Evolutionary conservation across 2,113 vertebrate genomes (phyloP).

Genomic region (Kryptolebias marmoratus): DNA sequence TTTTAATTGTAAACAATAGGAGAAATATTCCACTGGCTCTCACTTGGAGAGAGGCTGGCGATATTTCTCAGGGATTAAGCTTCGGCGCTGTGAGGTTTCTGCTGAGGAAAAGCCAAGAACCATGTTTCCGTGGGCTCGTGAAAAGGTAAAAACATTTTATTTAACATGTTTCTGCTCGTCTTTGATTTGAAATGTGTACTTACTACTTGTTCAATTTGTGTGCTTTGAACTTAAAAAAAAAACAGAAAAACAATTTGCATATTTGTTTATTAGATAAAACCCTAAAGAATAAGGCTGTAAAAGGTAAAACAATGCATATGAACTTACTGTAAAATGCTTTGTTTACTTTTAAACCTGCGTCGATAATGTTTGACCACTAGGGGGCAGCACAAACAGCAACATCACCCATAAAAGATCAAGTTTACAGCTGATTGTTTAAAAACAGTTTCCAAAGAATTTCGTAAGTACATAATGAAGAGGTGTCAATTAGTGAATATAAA

Average conservation of each 20-base stretch:
- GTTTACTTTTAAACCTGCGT: not conserved
- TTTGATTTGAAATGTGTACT: not conserved
- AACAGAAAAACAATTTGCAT: not conserved
- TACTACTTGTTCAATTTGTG: not conserved
- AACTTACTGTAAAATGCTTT: too few relatives aligned
- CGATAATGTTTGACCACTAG: not conserved
- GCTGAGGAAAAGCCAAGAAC: not conserved
- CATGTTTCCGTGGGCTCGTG: not conserved
- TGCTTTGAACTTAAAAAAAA: slow-evolving; percentile 18
- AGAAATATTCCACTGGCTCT: not conserved
- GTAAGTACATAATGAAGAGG: too few relatives aligned
- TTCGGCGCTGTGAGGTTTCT: not conserved
- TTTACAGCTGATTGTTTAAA: not conserved
- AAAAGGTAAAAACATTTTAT: not conserved
- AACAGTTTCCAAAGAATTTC: too few relatives aligned
- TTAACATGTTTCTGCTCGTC: too few relatives aligned
- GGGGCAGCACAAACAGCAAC: not conserved
- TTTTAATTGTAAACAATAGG: not conserved
- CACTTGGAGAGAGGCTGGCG: not conserved
- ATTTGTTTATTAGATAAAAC: not conserved
- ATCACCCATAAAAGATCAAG: not conserved
- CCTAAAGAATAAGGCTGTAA: not conserved
- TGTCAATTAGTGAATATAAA: too few relatives aligned
- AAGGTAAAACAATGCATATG: not conserved
- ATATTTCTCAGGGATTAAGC: not conserved